Evolutionary conservation across 2,888 invertebrate species (phyloP), one percentile per base, ranked within the genome.

Genomic region (Caenorhabditis sp.): DNA sequence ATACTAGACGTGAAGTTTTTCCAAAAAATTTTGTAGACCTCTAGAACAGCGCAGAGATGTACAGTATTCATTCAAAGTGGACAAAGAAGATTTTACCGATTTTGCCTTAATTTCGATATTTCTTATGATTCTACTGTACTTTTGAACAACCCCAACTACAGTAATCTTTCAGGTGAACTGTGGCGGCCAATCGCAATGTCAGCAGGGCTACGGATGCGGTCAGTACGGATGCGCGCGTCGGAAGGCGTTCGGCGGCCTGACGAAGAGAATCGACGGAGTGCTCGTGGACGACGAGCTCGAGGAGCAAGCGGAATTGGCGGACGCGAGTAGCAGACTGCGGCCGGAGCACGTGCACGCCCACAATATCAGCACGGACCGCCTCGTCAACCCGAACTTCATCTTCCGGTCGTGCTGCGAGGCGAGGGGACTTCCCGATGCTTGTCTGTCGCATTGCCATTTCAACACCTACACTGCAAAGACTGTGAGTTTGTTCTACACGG

Each of bases 391-490:
- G 0, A 82, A 82, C 56, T 80, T 78, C 55, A 79, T 82, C 39
- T 82, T 82, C 61, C 78, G 71, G 43, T 61, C 76, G 6, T 82
- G 82, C 35, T 82, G 82, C 45, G 73, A 82, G 53, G 72, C 73
- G 2, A 24, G 82, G 32, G 79, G 80, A 9, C 59, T 82, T 13
- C 82, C 82, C 2, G 80, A 80, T 39, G 32, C 79, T 0, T 82
- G 82, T 50, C 22, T 78, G 32, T 35, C 41, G 13, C 78, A 78
- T 37, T 82, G 82, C 41, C 76, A 82, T 53, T 82, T 80, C 55
- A 79, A 82, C 27, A 71, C 78, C 0, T 82, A 82, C 27, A 75
- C 70, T 2, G 30, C 71, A 0, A 46, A 26, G 2, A 56, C 62
- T 63, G 82, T 82, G 59, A 30, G 52, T 39, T 1, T 17, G 2